Percentiles rank a stretch among this genome's conserved stretches.
Evolutionary conservation across 2,797 vertebrate species (phyloP).

Genomic region (Thaleichthys pacificus): DNA sequence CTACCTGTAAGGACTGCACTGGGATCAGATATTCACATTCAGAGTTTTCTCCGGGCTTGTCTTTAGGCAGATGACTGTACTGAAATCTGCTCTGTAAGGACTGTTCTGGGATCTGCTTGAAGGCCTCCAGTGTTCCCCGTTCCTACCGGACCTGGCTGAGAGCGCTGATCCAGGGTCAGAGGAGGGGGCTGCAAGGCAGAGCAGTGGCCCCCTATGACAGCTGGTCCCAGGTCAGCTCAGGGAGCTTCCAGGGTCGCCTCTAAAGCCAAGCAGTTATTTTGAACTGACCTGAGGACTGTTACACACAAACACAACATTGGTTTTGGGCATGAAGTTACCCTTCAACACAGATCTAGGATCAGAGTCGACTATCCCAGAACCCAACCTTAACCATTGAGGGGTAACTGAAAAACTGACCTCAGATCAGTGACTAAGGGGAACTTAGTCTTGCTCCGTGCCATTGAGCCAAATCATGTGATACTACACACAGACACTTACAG

Average conservation of each 20-base stretch:
- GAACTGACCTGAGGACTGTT: constrained; percentile 60
- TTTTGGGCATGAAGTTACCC: background rate
- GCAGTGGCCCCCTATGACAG: constrained; percentile 52
- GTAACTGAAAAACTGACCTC: constrained; percentile 10
- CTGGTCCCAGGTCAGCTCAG: constrained; percentile 46
- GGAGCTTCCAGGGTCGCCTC: background rate
- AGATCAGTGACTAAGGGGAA: constrained; percentile 47
- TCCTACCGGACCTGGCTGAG: constrained; percentile 19
- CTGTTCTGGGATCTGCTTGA: constrained; percentile 4
- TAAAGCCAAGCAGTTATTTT: constrained; percentile 30
- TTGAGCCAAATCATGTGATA: constrained; percentile 61
- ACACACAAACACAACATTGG: constrained; percentile 22
- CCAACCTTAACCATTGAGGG: background rate
- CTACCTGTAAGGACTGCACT: constrained; percentile 42
- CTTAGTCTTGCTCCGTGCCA: constrained; percentile 59
- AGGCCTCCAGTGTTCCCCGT: background rate
- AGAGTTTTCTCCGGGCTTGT: constrained; percentile 27
- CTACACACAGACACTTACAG: constrained; percentile 13
- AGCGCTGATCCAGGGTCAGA: constrained; percentile 47
- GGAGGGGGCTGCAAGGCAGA: constrained; percentile 45
- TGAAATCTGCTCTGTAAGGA: background rate
- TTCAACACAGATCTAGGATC: constrained; percentile 5
- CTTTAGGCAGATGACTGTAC: constrained; percentile 22
- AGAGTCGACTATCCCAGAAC: background rate
- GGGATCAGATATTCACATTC: constrained; percentile 48